These are phyloP conservation scores for Hippocampus mohnikei DNA, from an alignment of 2,113 vertebrate species.

Conservation along the genomic window DNA sequence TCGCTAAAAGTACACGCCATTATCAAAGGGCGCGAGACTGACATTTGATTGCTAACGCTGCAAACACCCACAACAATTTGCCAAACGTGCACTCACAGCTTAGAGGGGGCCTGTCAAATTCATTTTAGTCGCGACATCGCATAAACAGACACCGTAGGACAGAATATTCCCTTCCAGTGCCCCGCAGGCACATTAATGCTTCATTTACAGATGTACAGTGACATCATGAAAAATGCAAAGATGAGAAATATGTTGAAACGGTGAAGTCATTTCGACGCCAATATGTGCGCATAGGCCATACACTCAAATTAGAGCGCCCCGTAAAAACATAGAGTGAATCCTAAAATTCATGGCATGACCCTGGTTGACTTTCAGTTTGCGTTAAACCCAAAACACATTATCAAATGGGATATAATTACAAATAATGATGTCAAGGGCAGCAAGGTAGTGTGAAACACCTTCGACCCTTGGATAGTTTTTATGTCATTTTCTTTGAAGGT, in stretches of 20 bases:
- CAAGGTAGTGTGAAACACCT: background rate
- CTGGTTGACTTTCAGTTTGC: background rate
- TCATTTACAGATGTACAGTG: slow-evolving; percentile 41
- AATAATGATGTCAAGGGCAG: background rate
- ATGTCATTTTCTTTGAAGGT: too few species aligned
- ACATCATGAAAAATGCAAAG: slow-evolving; percentile 28
- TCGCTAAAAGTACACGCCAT: slow-evolving; percentile 15
- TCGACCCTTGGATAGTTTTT: background rate
- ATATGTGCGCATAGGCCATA: background rate
- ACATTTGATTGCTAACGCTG: slow-evolving; percentile 30
- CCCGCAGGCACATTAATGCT: slow-evolving; percentile 24
- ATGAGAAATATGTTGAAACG: slow-evolving; percentile 53
- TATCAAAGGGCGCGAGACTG: slow-evolving; percentile 34
- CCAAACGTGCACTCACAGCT: slow-evolving; percentile 43
- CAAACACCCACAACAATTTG: slow-evolving; percentile 44
- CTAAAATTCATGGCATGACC: background rate
- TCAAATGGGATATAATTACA: background rate
- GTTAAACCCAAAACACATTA: background rate
- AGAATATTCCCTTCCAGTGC: slow-evolving; percentile 2
- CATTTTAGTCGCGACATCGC: slow-evolving; percentile 23
- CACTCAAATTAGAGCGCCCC: background rate
- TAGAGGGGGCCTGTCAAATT: slow-evolving; percentile 43
- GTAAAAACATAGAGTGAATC: background rate
- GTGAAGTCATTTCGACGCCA: slow-evolving; percentile 26
- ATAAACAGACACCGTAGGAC: slow-evolving; percentile 16